Evolutionary conservation across 2,888 invertebrate species (phyloP).

Genomic region (Tineola bisselliella): DNA sequence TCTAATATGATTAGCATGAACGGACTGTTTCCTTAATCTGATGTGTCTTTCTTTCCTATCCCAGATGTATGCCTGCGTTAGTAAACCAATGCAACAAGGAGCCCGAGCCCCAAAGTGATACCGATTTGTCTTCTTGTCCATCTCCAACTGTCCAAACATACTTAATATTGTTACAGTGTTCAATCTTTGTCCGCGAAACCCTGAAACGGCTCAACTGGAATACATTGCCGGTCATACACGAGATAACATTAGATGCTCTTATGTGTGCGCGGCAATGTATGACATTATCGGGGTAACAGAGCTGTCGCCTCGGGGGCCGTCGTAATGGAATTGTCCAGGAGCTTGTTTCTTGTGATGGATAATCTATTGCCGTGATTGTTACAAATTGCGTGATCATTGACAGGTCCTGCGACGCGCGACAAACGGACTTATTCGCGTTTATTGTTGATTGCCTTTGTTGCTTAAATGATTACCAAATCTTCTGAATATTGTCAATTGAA

Average conservation of each 20-base stretch:
- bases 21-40: too few relatives aligned
- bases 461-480: too few relatives aligned
- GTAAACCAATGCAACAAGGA: not conserved
- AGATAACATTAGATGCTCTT: not conserved
- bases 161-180: not conserved
- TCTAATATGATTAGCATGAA: too few relatives aligned
- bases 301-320: not conserved
- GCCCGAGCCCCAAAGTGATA: not conserved
- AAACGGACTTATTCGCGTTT: too few relatives aligned
- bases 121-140: not conserved
- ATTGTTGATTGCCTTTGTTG: too few relatives aligned
- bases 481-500: too few relatives aligned
- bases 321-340: not conserved
- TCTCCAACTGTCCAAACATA: not conserved
- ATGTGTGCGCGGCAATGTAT: not conserved
- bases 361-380: not conserved
- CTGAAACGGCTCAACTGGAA: not conserved
- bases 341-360: not conserved
- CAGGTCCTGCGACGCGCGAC: too few relatives aligned
- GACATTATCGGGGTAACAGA: not conserved
- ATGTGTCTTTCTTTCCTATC: too few relatives aligned
- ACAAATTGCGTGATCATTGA: not conserved
- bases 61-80: too few relatives aligned
- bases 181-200: slow-evolving; percentile 1
- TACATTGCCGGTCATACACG: not conserved